These are phyloP conservation scores for Agrilus biguttatus DNA, from an alignment of 2,888 invertebrate genomes.

Conservation along the genomic window DNA sequence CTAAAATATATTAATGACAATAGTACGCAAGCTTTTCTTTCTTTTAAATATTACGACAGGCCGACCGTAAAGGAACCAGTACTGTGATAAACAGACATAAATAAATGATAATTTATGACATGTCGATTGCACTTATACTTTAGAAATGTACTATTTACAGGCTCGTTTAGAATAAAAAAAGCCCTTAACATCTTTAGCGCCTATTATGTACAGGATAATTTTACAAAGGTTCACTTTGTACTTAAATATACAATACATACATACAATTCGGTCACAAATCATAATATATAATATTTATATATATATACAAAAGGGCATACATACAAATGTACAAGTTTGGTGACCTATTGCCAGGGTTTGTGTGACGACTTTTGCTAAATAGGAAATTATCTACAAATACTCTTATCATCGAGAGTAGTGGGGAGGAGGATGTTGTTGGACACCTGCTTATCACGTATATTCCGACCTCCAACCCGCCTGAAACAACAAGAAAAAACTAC, in stretches of 20 bases:
- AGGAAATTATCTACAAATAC: constrained; percentile 9
- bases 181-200: constrained; percentile 25
- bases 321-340: constrained; percentile 17
- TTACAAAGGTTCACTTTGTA: constrained; percentile 29
- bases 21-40: constrained; percentile 8
- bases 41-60: constrained; percentile 3
- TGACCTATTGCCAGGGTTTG: constrained; percentile 14
- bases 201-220: constrained; percentile 29
- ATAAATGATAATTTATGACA: constrained; percentile 11
- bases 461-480: constrained; percentile 88
- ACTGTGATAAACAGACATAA: constrained; percentile 11
- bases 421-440: neutral
- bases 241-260: constrained; percentile 26
- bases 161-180: constrained; percentile 24
- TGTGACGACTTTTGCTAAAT: constrained; percentile 18
- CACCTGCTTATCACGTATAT: constrained; percentile 70
- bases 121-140: constrained; percentile 13
- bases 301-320: constrained; percentile 7
- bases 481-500: constrained; percentile 31
- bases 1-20: constrained; percentile 5
- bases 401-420: neutral
- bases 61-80: constrained; percentile 8
- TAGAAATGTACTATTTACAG: constrained; percentile 21
- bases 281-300: constrained; percentile 12
- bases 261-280: constrained; percentile 19